Conservation (phyloP, 2,797 vertebrate genomes). For the Peromyscus eremicus region DNA sequence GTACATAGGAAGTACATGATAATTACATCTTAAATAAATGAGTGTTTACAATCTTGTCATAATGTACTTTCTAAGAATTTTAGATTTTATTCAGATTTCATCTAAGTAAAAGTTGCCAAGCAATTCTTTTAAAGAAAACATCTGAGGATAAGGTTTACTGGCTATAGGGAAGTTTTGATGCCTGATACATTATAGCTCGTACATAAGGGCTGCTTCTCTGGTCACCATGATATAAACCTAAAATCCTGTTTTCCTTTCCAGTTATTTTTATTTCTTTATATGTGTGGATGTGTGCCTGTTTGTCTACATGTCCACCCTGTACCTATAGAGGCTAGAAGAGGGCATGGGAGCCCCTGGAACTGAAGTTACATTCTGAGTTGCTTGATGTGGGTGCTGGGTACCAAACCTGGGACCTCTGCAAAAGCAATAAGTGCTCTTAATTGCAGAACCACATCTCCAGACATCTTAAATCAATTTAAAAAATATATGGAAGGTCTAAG, state of each 20-base stretch:
- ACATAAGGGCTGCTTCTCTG: not conserved
- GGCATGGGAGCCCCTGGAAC: not conserved
- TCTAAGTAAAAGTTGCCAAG: not conserved
- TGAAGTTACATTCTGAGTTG: not conserved
- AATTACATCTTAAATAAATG: not conserved
- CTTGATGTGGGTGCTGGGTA: not conserved
- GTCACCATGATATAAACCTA: not conserved
- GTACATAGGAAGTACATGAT: not conserved
- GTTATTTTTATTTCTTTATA: not conserved
- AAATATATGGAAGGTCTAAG: not conserved
- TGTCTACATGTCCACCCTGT: too few species aligned
- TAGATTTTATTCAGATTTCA: not conserved
- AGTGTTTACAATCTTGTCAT: not conserved
- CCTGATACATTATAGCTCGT: not conserved
- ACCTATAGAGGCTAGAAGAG: too few species aligned
- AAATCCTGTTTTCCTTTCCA: not conserved
- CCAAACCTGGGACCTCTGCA: not conserved
- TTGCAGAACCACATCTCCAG: not conserved
- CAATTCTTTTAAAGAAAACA: not conserved
- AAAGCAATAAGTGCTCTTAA: not conserved
- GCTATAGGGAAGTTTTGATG: not conserved
- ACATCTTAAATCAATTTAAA: not conserved
- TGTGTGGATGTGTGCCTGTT: not conserved
- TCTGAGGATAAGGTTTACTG: not conserved
- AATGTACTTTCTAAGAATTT: constrained; percentile 18